A percentile compares a stretch with the other conserved stretches of the same genome.
Conservation (phyloP, 37 sponge, comb jelly and placozoan species). For the Spongia lamella region DNA sequence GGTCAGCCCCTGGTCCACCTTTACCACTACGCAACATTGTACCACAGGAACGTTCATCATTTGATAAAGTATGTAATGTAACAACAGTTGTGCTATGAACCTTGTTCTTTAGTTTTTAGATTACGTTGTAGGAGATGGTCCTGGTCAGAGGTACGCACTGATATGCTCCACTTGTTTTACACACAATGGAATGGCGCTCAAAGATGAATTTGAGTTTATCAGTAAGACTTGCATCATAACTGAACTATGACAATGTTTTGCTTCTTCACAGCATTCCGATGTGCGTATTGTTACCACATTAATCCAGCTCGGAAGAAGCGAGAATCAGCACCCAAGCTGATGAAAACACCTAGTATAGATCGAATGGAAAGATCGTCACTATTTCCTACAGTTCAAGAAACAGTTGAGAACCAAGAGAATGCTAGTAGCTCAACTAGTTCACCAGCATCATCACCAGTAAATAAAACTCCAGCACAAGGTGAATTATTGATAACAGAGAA, state of each 20-base stretch:
- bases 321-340: too few species aligned
- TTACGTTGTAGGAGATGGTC: slow-evolving; percentile 90
- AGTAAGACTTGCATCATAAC: slow-evolving; percentile 15
- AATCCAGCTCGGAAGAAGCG: slow-evolving; percentile 79
- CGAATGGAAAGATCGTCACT: too few species aligned
- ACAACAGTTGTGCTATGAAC: not conserved
- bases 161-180: slow-evolving; percentile 77
- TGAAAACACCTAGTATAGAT: too few species aligned
- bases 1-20: slow-evolving; percentile 67
- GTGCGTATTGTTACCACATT: slow-evolving; percentile 91
- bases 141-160: slow-evolving; percentile 87
- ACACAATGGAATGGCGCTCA: slow-evolving; percentile 88
- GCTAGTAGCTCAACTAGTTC: too few species aligned
- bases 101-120: slow-evolving; percentile 65
- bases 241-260: not conserved
- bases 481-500: too few species aligned
- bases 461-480: too few species aligned
- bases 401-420: too few species aligned
- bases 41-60: slow-evolving; percentile 42
- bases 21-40: slow-evolving; percentile 48
- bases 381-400: too few species aligned
- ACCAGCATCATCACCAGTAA: too few species aligned
- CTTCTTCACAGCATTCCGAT: slow-evolving; percentile 61
- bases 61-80: slow-evolving; percentile 55
- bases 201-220: slow-evolving; percentile 88